Percentiles rank a stretch among this genome's conserved stretches.
Evolutionary conservation across 2,888 invertebrate species (phyloP).

Genomic region (Camponotus fellah): DNA sequence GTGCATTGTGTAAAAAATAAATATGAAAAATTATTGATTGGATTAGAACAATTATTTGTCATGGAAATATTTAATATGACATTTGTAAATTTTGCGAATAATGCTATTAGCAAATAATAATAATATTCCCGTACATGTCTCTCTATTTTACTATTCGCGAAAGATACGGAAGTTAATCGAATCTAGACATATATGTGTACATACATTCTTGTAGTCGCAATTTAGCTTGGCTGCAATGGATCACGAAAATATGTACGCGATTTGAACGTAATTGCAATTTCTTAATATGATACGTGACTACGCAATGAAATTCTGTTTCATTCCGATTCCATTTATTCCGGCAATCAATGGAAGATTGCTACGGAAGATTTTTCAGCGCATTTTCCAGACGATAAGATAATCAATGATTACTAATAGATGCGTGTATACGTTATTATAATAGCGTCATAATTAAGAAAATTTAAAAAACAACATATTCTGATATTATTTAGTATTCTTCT

Average conservation of each 20-base stretch:
- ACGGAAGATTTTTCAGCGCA: neutral
- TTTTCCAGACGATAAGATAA: slow-evolving; percentile 18
- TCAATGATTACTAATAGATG: neutral
- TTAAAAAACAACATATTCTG: slow-evolving; percentile 10
- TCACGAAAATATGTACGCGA: slow-evolving; percentile 43
- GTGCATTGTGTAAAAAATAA: neutral
- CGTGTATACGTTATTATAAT: neutral
- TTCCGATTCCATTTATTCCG: neutral
- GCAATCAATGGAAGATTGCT: slow-evolving; percentile 9
- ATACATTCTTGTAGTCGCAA: slow-evolving; percentile 51
- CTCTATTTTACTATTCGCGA: slow-evolving; percentile 5
- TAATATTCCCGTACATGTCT: slow-evolving; percentile 31
- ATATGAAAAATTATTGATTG: neutral
- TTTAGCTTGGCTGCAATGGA: slow-evolving; percentile 54
- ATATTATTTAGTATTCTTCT: neutral
- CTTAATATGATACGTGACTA: slow-evolving; percentile 68
- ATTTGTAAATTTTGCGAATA: neutral
- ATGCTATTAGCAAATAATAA: neutral
- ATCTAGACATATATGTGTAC: slow-evolving; percentile 32
- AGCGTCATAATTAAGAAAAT: neutral
- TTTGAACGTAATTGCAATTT: slow-evolving; percentile 60
- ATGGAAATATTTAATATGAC: neutral
- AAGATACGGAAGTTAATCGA: slow-evolving; percentile 62
- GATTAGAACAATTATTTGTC: neutral
- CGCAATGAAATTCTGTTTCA: slow-evolving; percentile 23